Evolutionary conservation across 1,140 invertebrate species (phyloP), one percentile per base, ranked within the genome.

Genomic region (Calliopsis andreniformis): DNA sequence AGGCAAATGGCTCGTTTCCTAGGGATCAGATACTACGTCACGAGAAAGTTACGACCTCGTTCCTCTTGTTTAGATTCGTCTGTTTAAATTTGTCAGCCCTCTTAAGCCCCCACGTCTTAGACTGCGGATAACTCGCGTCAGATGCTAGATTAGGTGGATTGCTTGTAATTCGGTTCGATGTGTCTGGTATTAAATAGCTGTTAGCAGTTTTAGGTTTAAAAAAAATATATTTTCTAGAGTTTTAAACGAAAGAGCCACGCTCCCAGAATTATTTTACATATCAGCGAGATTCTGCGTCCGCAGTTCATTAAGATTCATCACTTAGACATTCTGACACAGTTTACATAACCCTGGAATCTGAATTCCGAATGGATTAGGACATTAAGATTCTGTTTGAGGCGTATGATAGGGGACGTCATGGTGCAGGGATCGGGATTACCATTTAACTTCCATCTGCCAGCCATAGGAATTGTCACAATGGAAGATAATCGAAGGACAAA

Each of bases 301-400:
- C 30, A 16, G 14, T 25, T 53, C 39, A 39, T 45, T 10, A 23
- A 28, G 14, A 39, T 39, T 10, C 20, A 18, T 39, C 30, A 3
- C 3, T 16, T 35, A 14, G 16, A 20, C 14, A 23, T 35, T 25
- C 39, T 32, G 49, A 1, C n/a, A 2, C 3, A 62, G 42, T 75
- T 67, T 67, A 14, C 71, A 30, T 47, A 58, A 55, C 51, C 62
- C 12, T n/a, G 28, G 71, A 75, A 51, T 39, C 69, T 8, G 35
- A 30, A 58, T 51, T 16, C 30, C 39, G 18, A 66, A 73, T 67
- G 71, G 71, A 75, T 75, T 75, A 75, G 56, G 62, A 75, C 63
- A 75, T 75, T 67, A 75, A 67, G 62, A 75, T 75, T 67, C 62
- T 20, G 63, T 75, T 75, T 75, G 71, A 56, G 56, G 16, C 51